These are phyloP conservation scores for Heterotis niloticus DNA, from an alignment of 2,113 vertebrate genomes.

Conservation along the genomic window DNA sequence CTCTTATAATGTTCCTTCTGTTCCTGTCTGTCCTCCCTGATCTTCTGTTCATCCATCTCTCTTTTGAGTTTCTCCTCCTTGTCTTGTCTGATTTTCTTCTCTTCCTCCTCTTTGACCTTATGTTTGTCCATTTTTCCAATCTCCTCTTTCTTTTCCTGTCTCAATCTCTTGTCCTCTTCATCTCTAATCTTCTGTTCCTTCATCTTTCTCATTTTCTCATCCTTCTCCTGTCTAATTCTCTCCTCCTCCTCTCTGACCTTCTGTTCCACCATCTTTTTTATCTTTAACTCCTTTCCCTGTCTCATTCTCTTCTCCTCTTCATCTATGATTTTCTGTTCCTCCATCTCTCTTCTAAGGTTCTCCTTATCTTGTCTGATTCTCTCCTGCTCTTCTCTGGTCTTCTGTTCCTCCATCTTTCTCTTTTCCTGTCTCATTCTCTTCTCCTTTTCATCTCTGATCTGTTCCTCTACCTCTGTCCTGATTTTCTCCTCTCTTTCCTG, in stretches of 20 bases:
- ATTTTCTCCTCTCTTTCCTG: conserved; percentile 31
- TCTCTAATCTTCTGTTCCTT: conserved; percentile 31
- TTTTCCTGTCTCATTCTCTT: conserved; percentile 2
- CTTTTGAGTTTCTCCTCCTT: conserved; percentile 29
- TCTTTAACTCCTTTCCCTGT: conserved; percentile 50
- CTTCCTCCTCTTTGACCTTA: background rate
- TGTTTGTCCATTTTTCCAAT: background rate
- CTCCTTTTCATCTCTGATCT: conserved; percentile 5
- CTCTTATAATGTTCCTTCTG: background rate
- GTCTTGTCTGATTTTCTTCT: background rate
- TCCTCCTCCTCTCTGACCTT: conserved; percentile 47
- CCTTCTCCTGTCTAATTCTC: conserved; percentile 63
- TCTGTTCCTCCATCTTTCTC: conserved; percentile 14
- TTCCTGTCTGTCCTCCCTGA: conserved; percentile 24
- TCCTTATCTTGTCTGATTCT: too few relatives aligned
- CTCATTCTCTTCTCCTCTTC: conserved; percentile 18
- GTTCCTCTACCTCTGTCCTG: conserved; percentile 20
- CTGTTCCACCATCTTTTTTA: conserved; percentile 46
- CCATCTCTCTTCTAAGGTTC: conserved; percentile 58
- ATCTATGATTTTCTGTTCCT: conserved; percentile 37
- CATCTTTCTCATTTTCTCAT: conserved; percentile 39
- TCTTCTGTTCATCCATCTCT: conserved; percentile 28
- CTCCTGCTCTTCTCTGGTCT: background rate
- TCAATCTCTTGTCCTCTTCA: conserved; percentile 17
- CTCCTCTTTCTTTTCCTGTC: background rate